A percentile compares a stretch with the other conserved stretches of the same genome.
Conservation (phyloP, 1,140 invertebrate species). For the Cherax destructor region DNA sequence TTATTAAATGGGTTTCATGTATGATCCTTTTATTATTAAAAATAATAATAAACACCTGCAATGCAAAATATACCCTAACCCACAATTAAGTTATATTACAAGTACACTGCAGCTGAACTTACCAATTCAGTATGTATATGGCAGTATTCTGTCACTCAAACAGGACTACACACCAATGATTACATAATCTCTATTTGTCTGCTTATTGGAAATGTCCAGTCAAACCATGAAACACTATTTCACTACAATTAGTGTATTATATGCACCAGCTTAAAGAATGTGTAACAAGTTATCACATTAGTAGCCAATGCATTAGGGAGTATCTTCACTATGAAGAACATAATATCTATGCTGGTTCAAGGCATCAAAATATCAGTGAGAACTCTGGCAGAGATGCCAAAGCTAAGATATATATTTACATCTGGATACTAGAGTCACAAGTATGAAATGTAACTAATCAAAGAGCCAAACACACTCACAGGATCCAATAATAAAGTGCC, state of each 20-base stretch:
- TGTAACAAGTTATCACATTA: constrained; percentile 25
- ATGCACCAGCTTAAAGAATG: constrained; percentile 14
- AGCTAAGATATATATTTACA: constrained; percentile 2
- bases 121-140: background rate
- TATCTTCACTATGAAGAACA: constrained; percentile 44
- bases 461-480: background rate
- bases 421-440: background rate
- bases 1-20: background rate
- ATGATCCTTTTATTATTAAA: background rate
- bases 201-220: background rate
- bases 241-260: constrained; percentile 8
- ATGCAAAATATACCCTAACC: background rate
- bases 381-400: background rate
- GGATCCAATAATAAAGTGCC: background rate
- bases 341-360: constrained; percentile 29
- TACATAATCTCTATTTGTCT: background rate
- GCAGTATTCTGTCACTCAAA: background rate
- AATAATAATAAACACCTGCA: background rate
- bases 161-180: background rate
- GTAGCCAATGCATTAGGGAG: constrained; percentile 31
- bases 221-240: constrained; percentile 2
- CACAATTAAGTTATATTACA: background rate
- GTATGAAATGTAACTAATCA: background rate
- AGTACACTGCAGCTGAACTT: background rate
- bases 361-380: constrained; percentile 9